Evolutionary conservation across 2,888 invertebrate genomes (phyloP).

Genomic region (Neocrepidodera transversa): DNA sequence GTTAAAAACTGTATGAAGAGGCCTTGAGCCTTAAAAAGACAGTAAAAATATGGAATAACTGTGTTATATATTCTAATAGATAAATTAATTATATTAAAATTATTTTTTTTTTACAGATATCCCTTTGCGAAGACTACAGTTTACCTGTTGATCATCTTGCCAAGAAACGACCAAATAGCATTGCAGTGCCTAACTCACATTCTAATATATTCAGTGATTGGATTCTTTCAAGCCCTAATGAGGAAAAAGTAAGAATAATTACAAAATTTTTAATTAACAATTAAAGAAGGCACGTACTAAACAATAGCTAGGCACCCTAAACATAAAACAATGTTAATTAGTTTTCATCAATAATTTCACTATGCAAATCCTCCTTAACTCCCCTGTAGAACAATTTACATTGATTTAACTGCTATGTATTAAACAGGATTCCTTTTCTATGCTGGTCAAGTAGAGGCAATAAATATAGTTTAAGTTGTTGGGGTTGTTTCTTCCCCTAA

Average conservation of each 20-base stretch:
- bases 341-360: conserved; percentile 24
- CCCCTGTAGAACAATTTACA: conserved; percentile 41
- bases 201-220: conserved; percentile 66
- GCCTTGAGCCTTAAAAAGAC: no score
- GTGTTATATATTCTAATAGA: no score
- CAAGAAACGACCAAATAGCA: conserved; percentile 72
- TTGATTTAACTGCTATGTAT: conserved; percentile 43
- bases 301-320: neutral
- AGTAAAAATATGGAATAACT: no score
- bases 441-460: conserved; percentile 51
- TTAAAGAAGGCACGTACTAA: neutral
- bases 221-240: conserved; percentile 63
- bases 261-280: neutral
- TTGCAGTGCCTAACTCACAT: conserved; percentile 62
- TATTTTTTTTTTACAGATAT: conserved; percentile 69
- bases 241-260: conserved; percentile 61
- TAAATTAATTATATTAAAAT: no score
- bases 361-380: neutral
- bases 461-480: conserved; percentile 46
- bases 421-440: conserved; percentile 49
- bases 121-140: conserved; percentile 87
- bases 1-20: no score
- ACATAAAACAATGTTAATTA: no score
- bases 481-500: conserved; percentile 33
- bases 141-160: conserved; percentile 83